Percentiles rank a stretch among this genome's conserved stretches.
Conservation (phyloP, 2,113 vertebrate genomes). For the Rhinolophus sinicus region DNA sequence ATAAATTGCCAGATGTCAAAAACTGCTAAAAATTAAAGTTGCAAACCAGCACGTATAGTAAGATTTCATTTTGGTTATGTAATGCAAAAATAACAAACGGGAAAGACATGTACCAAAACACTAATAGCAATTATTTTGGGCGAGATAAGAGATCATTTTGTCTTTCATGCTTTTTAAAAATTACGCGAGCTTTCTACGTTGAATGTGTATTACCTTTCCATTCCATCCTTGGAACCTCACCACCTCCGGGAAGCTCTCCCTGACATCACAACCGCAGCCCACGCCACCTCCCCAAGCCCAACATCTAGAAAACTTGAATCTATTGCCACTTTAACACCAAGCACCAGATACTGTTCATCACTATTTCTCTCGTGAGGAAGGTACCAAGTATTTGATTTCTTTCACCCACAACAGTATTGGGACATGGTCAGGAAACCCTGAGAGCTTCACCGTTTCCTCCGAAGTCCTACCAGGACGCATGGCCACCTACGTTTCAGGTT, state of each 20-base stretch:
- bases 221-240: neutral
- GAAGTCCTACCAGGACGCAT: neutral
- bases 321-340: neutral
- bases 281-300: neutral
- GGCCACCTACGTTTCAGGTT: too few relatives aligned
- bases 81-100: neutral
- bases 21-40: conserved; percentile 39
- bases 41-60: neutral
- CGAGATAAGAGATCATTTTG: neutral
- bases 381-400: neutral
- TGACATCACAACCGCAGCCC: neutral
- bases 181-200: neutral
- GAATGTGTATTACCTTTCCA: neutral
- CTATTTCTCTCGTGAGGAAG: neutral
- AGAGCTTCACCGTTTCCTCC: neutral
- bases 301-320: neutral
- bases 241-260: neutral
- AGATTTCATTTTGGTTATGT: conserved; percentile 12
- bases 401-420: neutral
- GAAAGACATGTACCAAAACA: neutral
- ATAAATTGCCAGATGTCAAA: neutral
- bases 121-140: neutral
- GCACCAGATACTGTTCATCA: neutral
- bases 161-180: neutral
- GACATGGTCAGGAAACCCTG: neutral